phyloP scores from a whole-genome alignment of 2,888 invertebrate genomes.

The Ectemnius lituratus region DNA sequence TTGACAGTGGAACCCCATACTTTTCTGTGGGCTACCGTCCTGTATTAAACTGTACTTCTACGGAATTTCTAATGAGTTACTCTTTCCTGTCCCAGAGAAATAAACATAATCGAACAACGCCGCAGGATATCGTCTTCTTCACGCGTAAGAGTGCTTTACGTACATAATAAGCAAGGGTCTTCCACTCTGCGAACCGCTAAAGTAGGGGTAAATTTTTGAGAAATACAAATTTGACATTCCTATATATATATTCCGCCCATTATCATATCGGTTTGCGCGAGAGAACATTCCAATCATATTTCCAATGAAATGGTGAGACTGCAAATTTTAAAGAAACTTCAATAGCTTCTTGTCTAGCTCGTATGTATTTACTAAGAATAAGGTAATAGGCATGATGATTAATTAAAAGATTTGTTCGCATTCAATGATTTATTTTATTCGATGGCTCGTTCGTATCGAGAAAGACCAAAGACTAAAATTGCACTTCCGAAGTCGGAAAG shows the following conservation, averaged over 20 bases:
- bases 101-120: too few relatives aligned
- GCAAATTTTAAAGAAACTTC: constrained; percentile 3
- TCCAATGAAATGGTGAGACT: constrained; percentile 31
- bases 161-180: neutral
- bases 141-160: constrained; percentile 14
- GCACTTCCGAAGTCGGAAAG: constrained; percentile 9
- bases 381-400: constrained; percentile 22
- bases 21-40: too few relatives aligned
- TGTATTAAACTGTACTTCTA: too few relatives aligned
- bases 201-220: neutral
- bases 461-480: constrained; percentile 2
- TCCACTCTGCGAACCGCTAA: constrained; percentile 5
- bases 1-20: constrained; percentile 5
- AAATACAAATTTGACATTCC: constrained; percentile 6
- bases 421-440: constrained; percentile 25
- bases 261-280: constrained; percentile 16
- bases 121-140: too few relatives aligned
- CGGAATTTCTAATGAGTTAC: too few relatives aligned
- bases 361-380: neutral
- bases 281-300: constrained; percentile 37
- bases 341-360: too few relatives aligned
- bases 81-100: too few relatives aligned
- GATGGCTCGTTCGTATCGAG: constrained; percentile 14
- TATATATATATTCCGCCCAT: constrained; percentile 29
- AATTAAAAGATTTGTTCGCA: neutral